Evolutionary conservation across 2,888 invertebrate species (phyloP), one percentile per base, ranked within the genome.

Genomic region (Ophion ellenae): DNA sequence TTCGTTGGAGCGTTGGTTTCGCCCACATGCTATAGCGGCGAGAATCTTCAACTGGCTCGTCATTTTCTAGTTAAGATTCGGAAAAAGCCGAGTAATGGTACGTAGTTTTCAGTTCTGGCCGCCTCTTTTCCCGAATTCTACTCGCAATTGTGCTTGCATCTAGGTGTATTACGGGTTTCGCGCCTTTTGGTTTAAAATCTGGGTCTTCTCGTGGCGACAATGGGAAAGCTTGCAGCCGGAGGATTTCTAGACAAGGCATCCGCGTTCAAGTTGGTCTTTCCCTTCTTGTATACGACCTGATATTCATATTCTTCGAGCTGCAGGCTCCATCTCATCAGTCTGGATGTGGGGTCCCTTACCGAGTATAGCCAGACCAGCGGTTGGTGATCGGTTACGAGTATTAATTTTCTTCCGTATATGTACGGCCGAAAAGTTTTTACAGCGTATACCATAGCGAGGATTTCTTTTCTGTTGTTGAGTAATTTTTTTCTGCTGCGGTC

Each of bases 361-460:
- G 61, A 87, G 83, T 70, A 88, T 79, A 24, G 90, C 82, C 90
- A 91, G 90, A 17, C 73, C 32, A 67, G 89, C 61, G 20, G 90
- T 24, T 36, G 88, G 67, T 91, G 91, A 86, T 91, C 91, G 0
- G 90, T 92, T 6, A 89, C 83, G 24, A 57, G 92, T 88, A n/a
- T 32, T 1, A 32, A 32, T 32, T 32, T 32, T 32, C 2, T 32
- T 32, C 32, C 32, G 32, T 32, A 32, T 32, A 32, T 32, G 32
- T 32, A 32, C 32, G 53, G 53, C 14, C 53, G 53, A 53, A 53
- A 53, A 53, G 53, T 53, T 53, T 53, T 53, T 14, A 53, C 53
- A 2, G 53, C 53, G 53, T 53, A 53, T 53, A 53, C 53, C 53
- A 53, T 53, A 53, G 53, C 53, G 53, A 53, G 53, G 53, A 53